Base-by-base conservation (phyloP, 2,113 vertebrate species). In the Coracopsis vasa region DNA sequence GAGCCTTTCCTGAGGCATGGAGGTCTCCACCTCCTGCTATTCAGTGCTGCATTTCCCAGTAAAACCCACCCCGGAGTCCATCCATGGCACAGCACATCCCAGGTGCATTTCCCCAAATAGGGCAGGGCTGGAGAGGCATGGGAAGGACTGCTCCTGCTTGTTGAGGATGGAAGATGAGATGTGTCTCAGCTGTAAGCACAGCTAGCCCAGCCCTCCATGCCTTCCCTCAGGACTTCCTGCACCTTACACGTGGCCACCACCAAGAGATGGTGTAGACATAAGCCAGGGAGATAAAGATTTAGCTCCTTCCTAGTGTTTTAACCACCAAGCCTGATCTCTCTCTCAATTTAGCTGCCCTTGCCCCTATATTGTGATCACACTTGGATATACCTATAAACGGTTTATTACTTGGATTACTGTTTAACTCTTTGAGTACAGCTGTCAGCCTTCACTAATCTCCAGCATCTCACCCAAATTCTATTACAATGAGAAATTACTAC, bases 201-300 rank as follows among this genome's bases (percentile, higher is more conserved):
- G 33, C 39, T 86, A 24, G 3, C 10, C 35, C 0, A 0, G 6
- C 1, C 9, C 0, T 4, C 18, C 8, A 6, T 39, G 69, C 18
- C 28, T 13, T 73, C 13, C 7, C 25, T 70, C 4, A 1, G 53
- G 28, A 21, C 25, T 88, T 72, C 29, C 25, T 72, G n/a, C 31
- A 41, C 62, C 11, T 91, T 10, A 2, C n/a, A 65, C 15, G 10
- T 37, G 45, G 21, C 23, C 10, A 20, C 16, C 23, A 41, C 28
- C 44, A 88, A 54, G 12, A 31, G 9, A 33, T 15, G 16, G 16
- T 37, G 16, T 28, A 84, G 37, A 47, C 1, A 1, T 39, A 54
- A 54, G 10, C 18, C 23, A 42, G 70, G 50, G 61, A 71, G 60
- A 42, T 27, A 19, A 62, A 58, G 7, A 24, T 53, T 62, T 50